Evolutionary conservation across 2,888 invertebrate genomes (phyloP).

Genomic region (Exephanes ischioxanthus): DNA sequence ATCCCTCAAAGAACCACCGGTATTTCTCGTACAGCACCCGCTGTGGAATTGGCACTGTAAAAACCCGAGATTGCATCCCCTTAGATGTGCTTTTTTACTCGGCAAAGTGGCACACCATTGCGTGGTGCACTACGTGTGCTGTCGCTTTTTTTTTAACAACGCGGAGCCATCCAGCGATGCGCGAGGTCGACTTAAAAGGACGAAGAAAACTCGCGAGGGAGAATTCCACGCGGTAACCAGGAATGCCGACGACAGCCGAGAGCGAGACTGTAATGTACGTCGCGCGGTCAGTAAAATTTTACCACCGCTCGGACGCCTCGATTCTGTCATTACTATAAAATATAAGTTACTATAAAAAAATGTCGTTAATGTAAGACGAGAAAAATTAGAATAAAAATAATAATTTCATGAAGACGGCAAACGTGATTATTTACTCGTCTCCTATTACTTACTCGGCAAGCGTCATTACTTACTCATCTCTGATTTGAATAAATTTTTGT

Average conservation of each 20-base stretch:
- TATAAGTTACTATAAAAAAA: too few species aligned
- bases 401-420: neutral
- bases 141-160: neutral
- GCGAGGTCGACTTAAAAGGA: constrained; percentile 34
- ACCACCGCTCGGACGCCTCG: constrained; percentile 38
- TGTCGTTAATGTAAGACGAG: neutral
- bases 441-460: neutral
- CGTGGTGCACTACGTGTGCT: constrained; percentile 18
- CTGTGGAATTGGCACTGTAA: neutral
- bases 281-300: constrained; percentile 47
- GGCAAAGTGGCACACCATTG: constrained; percentile 19
- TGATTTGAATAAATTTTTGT: neutral
- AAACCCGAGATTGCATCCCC: constrained; percentile 11
- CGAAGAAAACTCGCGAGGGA: constrained; percentile 22
- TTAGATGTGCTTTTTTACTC: constrained; percentile 25
- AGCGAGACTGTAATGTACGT: constrained; percentile 35
- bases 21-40: neutral
- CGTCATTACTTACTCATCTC: too few species aligned
- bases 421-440: too few species aligned
- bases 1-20: neutral
- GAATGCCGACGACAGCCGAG: constrained; percentile 36
- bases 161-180: neutral
- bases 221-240: constrained; percentile 9
- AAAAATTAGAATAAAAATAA: neutral
- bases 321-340: constrained; percentile 17